Evolutionary conservation across 2,797 vertebrate species (phyloP).

Genomic region (Rhynchonycteris naso): DNA sequence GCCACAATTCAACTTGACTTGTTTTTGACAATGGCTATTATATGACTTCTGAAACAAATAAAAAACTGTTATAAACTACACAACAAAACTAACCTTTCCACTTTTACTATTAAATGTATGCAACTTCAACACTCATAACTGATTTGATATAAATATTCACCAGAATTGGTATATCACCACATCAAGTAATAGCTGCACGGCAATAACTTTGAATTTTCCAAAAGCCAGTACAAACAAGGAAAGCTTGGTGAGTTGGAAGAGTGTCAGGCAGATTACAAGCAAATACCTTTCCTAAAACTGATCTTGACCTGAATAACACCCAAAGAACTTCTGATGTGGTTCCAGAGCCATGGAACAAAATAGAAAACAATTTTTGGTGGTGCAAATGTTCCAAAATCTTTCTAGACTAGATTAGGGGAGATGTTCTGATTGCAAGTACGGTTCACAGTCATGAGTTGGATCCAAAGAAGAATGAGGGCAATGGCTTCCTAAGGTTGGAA

Average conservation of each 20-base stretch:
- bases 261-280: slow-evolving; percentile 63
- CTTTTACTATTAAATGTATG: slow-evolving; percentile 16
- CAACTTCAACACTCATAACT: slow-evolving; percentile 14
- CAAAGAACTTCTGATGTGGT: slow-evolving; percentile 70
- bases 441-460: background rate
- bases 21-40: background rate
- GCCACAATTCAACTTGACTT: background rate
- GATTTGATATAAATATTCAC: slow-evolving; percentile 27
- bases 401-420: slow-evolving; percentile 44
- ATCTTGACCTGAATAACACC: slow-evolving; percentile 69
- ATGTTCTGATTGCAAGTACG: background rate
- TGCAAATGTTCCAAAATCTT: slow-evolving; percentile 59
- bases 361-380: slow-evolving; percentile 73
- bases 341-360: slow-evolving; percentile 76
- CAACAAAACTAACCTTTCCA: background rate
- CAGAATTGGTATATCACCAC: background rate
- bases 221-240: slow-evolving; percentile 49
- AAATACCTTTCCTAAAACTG: slow-evolving; percentile 73
- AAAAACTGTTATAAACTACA: background rate
- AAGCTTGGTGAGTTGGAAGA: slow-evolving; percentile 59
- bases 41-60: slow-evolving; percentile 13
- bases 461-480: background rate
- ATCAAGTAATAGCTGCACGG: background rate
- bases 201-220: slow-evolving; percentile 63
- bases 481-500: background rate